Evolutionary conservation across 2,797 vertebrate species (phyloP).

Genomic region (Oophaga sylvatica): DNA sequence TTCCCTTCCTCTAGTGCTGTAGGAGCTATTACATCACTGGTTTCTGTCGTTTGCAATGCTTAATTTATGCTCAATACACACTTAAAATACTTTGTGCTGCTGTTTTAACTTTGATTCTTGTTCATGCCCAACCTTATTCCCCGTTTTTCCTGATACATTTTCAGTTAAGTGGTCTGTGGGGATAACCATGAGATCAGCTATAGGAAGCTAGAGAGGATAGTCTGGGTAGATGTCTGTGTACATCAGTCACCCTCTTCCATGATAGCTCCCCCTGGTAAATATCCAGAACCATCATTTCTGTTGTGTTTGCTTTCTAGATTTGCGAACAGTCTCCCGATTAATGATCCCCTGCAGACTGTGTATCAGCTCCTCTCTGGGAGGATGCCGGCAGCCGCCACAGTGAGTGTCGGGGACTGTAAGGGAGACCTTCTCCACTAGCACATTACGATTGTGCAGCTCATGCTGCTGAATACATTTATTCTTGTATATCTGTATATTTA

Average conservation of each 20-base stretch:
- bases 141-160: not conserved
- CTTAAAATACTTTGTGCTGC: not conserved
- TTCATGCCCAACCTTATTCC: too few species aligned
- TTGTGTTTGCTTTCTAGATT: constrained; percentile 76
- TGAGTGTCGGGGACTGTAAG: constrained; percentile 68
- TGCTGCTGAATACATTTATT: too few species aligned
- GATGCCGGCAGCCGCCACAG: constrained; percentile 95
- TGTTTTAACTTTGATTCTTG: not conserved
- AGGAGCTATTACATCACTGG: too few species aligned
- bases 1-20: too few species aligned
- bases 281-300: not conserved
- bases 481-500: too few species aligned
- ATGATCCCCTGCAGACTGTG: constrained; percentile 97
- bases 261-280: not conserved
- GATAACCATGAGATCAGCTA: too few species aligned
- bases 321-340: constrained; percentile 97
- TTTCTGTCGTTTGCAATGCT: not conserved
- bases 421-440: too few species aligned
- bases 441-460: too few species aligned
- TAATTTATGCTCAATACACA: not conserved
- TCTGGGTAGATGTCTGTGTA: not conserved
- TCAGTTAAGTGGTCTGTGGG: not conserved
- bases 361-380: constrained; percentile 98
- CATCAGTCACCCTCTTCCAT: not conserved
- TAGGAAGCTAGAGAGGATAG: not conserved